Conservation (phyloP, 2,113 vertebrate genomes). For the Microcebus tavaratra region DNA sequence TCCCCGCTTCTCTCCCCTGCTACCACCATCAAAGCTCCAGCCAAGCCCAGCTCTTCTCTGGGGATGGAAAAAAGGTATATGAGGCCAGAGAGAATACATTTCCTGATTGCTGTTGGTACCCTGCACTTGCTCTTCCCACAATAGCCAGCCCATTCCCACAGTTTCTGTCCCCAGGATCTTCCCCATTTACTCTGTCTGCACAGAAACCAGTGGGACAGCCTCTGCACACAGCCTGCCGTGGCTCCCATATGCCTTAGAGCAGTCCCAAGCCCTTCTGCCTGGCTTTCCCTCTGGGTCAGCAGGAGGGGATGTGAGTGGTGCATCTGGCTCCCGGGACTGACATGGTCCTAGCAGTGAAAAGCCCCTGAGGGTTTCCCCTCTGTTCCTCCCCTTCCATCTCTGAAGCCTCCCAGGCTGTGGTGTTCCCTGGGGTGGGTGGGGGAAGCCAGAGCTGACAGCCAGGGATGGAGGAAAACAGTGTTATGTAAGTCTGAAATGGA, state of each 20-base stretch:
- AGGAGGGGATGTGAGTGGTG: not conserved
- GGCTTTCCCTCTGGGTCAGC: not conserved
- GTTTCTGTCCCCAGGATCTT: not conserved
- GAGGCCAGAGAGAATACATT: not conserved
- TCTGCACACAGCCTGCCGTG: not conserved
- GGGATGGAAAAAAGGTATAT: not conserved
- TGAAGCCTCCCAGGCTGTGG: not conserved
- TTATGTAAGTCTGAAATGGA: constrained; percentile 57
- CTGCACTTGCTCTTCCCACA: not conserved
- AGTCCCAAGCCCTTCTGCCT: not conserved
- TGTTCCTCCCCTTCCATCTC: not conserved
- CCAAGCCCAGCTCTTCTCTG: not conserved
- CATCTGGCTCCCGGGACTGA: not conserved
- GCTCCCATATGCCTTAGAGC: not conserved
- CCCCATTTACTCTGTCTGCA: not conserved
- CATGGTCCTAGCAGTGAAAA: not conserved
- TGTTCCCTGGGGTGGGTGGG: not conserved
- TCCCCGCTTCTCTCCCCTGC: not conserved
- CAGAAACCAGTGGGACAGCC: not conserved
- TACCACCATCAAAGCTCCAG: not conserved
- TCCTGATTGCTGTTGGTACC: not conserved
- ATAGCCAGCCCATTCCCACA: not conserved
- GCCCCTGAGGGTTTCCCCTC: not conserved
- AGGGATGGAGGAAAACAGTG: not conserved
- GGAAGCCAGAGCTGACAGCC: not conserved